Conservation (phyloP, 2,797 vertebrate genomes). For the Paramormyrops hopkinsi region DNA sequence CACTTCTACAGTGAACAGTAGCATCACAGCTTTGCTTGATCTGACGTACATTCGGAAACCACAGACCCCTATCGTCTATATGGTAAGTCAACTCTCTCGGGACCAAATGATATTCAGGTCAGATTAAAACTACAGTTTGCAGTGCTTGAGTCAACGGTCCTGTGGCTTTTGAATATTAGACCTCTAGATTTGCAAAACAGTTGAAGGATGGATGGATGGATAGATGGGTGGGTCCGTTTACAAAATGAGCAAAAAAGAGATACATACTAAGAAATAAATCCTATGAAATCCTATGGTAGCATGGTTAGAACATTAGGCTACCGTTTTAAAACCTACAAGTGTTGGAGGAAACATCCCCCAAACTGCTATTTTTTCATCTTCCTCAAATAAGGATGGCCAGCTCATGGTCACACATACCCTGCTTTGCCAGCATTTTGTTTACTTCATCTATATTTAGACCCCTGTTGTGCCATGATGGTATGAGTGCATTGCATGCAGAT, state of each 20-base stretch:
- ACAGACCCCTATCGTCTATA: not conserved
- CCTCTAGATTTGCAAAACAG: not conserved
- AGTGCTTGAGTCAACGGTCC: not conserved
- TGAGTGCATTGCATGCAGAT: not conserved
- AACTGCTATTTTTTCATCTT: not conserved
- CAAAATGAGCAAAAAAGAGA: not conserved
- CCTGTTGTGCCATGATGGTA: not conserved
- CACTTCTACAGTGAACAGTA: not conserved
- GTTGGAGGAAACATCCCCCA: not conserved
- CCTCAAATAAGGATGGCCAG: not conserved
- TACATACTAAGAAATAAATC: not conserved
- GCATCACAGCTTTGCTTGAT: no score
- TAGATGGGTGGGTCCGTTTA: not conserved
- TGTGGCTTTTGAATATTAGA: not conserved
- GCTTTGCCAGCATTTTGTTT: not conserved
- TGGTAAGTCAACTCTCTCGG: not conserved
- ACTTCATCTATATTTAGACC: not conserved
- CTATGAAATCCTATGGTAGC: not conserved
- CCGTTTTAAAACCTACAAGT: not conserved
- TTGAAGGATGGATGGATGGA: not conserved
- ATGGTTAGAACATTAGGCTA: not conserved
- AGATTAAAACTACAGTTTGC: not conserved
- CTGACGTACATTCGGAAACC: not conserved
- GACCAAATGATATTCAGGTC: not conserved
- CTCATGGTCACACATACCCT: not conserved